These are phyloP conservation scores for Drosophila pseudoananassae DNA, from an alignment of 1,140 invertebrate genomes.

Conservation along the genomic window DNA sequence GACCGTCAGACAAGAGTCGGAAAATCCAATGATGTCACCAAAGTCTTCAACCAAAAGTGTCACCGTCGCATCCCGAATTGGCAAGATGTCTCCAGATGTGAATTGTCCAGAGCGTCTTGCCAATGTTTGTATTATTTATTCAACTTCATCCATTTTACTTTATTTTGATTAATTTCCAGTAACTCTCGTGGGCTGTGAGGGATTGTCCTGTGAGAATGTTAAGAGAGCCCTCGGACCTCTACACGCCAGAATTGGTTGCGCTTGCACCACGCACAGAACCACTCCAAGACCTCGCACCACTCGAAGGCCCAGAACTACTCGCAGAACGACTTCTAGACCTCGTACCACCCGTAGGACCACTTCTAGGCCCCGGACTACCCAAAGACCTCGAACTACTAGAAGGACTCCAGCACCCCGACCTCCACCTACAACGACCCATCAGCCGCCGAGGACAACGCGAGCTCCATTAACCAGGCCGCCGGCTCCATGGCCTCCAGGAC, in stretches of 20 bases:
- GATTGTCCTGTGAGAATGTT: background rate
- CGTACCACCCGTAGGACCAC: background rate
- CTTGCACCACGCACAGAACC: background rate
- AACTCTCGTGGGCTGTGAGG: background rate
- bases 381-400: background rate
- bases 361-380: background rate
- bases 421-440: background rate
- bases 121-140: background rate
- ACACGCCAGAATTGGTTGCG: background rate
- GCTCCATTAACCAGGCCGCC: background rate
- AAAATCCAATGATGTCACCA: background rate
- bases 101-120: background rate
- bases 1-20: background rate
- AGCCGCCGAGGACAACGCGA: background rate
- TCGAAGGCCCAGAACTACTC: background rate
- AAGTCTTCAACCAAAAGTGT: background rate
- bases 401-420: background rate
- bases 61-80: background rate
- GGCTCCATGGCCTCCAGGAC: background rate
- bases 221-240: background rate
- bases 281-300: background rate
- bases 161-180: background rate
- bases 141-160: background rate
- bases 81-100: background rate
- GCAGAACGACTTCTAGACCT: background rate